Conservation (phyloP, 2,888 invertebrate species). For the Axea sp. region DNA sequence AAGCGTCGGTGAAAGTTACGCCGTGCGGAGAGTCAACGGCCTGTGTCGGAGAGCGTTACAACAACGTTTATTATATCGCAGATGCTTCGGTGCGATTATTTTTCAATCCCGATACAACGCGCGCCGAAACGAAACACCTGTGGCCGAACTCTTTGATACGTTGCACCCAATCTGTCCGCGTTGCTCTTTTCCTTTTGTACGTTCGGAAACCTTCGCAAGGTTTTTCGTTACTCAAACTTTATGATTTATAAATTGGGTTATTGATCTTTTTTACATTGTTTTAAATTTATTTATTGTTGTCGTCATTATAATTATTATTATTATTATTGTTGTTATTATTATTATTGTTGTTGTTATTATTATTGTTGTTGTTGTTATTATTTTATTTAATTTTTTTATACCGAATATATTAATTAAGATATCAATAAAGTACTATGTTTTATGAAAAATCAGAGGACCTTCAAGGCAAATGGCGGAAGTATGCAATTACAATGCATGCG, state of each 20-base stretch:
- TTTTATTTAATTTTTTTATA: neutral
- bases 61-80: slow-evolving; percentile 61
- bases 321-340: too few species aligned
- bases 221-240: too few species aligned
- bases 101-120: slow-evolving; percentile 58
- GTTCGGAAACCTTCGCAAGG: too few species aligned
- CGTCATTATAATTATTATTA: too few species aligned
- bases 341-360: too few species aligned
- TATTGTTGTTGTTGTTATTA: too few species aligned
- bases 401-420: slow-evolving; percentile 3
- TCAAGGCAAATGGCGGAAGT: slow-evolving; percentile 10
- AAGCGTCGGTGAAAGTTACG: slow-evolving; percentile 75
- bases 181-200: slow-evolving; percentile 12
- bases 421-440: slow-evolving; percentile 10
- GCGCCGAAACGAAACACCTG: slow-evolving; percentile 59
- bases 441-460: neutral
- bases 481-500: too few species aligned
- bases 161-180: slow-evolving; percentile 37
- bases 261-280: too few species aligned
- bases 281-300: too few species aligned
- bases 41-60: slow-evolving; percentile 66
- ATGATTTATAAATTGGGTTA: too few species aligned
- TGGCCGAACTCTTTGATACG: slow-evolving; percentile 49
- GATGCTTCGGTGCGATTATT: slow-evolving; percentile 58
- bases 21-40: slow-evolving; percentile 72